Base-by-base conservation (phyloP, 1,140 invertebrate species). In the Dendroctonus valens region DNA sequence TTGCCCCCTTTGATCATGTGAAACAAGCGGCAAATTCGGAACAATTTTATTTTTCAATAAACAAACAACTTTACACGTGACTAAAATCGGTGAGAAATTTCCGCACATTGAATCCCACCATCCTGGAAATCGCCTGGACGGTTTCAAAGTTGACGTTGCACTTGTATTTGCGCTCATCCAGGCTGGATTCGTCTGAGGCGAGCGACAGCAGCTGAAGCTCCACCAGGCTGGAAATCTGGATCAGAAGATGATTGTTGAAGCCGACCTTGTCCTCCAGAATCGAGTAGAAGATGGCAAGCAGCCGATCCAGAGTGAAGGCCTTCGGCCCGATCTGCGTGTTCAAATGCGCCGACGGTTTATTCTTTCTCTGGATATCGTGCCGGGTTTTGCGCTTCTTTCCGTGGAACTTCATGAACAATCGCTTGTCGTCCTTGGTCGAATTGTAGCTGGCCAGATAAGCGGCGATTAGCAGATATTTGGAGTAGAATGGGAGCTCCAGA, bases 361-460 rank as follows among this genome's bases (percentile, higher is more conserved):
- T 85, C 82, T 76, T 86, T 79, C 64, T 72, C 58, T 74, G 83
- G 38, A 83, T 78, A 72, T 83, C 84, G 3, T 80, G 83, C 72
- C 81, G 83, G 3, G 83, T 82, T 70, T 83, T 85, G 0, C 80
- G 82, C 72, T 82, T 83, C 71, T 86, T 84, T 40, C 84, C 86
- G 79, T 89, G 83, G 77, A 88, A 77, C 82, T 93, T 92, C 73
- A 91, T 83, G 75, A 93, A 95, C 5, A 93, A 77, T 59, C 89
- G 81, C 75, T 90, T 91, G 77, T 96, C 94, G 71, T 91, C 87
- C 73, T 91, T 93, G 0, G 88, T 83, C 0, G 92, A 90, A 79
- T 96, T 96, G 73, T 96, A 92, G 26, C 93, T 96, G 0, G 94
- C 94, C 61, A 97, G 79, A 77, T 93, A 96, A 6, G 92, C 89